A percentile compares a stretch with the other conserved stretches of the same genome.
phyloP scores from a whole-genome alignment of 2,797 vertebrate species.

The Sitta carolinensis region DNA sequence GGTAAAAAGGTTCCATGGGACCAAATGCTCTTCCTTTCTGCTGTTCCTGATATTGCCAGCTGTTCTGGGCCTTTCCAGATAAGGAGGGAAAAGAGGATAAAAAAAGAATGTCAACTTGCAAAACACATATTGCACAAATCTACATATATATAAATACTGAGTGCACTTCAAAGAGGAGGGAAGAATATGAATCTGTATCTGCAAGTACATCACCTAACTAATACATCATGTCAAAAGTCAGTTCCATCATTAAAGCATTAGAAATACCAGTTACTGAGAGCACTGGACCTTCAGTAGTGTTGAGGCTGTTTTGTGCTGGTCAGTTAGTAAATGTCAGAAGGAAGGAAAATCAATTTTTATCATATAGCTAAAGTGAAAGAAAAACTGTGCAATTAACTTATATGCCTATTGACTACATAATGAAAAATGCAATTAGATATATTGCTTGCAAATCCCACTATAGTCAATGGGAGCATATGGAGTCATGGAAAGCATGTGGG shows the following conservation, averaged over 20 bases:
- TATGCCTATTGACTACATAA: conserved; percentile 33
- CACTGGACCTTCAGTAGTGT: neutral
- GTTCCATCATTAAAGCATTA: neutral
- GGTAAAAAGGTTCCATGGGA: neutral
- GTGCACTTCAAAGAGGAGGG: accelerated
- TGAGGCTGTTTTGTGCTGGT: neutral
- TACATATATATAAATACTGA: neutral
- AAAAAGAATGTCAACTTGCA: neutral
- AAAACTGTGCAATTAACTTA: conserved; percentile 41
- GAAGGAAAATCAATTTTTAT: conserved; percentile 46
- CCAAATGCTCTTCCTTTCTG: neutral
- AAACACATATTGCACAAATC: neutral
- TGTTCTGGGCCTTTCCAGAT: neutral
- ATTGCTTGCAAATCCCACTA: conserved; percentile 30
- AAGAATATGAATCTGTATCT: neutral
- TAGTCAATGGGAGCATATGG: neutral
- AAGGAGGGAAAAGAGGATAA: accelerated
- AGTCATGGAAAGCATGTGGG: neutral
- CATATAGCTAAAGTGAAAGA: neutral
- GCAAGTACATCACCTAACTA: neutral
- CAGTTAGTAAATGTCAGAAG: neutral
- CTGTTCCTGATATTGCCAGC: neutral
- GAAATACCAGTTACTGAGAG: neutral
- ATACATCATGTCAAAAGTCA: neutral
- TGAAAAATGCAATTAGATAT: conserved; percentile 57